Evolutionary conservation across 2,797 vertebrate species (phyloP), one percentile per base, ranked within the genome.

Genomic region (Peromyscus attwateri): DNA sequence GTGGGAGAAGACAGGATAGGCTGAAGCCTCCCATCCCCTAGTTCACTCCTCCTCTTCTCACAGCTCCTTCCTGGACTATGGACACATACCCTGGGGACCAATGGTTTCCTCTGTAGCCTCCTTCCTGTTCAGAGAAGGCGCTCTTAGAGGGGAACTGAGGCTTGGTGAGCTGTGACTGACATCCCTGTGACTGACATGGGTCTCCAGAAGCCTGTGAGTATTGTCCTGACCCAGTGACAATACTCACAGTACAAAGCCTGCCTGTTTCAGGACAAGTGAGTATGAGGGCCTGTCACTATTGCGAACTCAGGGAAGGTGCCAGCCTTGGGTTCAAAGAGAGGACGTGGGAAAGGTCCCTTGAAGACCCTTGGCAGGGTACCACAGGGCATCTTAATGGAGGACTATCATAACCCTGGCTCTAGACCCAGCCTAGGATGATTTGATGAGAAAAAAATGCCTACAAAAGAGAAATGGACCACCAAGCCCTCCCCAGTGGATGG

Each of bases 371-470:
- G 3, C 34, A 21, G 68, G 95, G 91, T 40, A 37, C 25, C 83
- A 17, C 79, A 97, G 96, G 89, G 95, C 55, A 0, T 6, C 64
- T 96, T 90, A 79, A 49, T 96, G 91, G 95, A 95, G 4, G 14
- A 92, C 85, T 94, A 83, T 92, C 85, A 95, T 95, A 92, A 95
- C 52, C 87, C 97, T 77, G 81, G 11, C 46, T 71, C 97, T 98
- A 98, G 98, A 97, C 91, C 1, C 46, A 57, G 64, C 97, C 97
- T 97, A 98, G 96, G 64, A 98, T 98, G 98, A 98, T 94, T 97
- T 88, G 97, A 98, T 96, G 98, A 97, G 97, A 95, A 97, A 98
- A 98, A 98, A 98, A 97, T 98, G 98, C 97, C 98, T 98, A 97
- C 73, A n/a, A 0, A 92, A 98, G 97, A 93, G 95, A 94, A n/a